Evolutionary conservation across 2,797 vertebrate species (phyloP).

Genomic region (Ptychobarbus kaznakovi): DNA sequence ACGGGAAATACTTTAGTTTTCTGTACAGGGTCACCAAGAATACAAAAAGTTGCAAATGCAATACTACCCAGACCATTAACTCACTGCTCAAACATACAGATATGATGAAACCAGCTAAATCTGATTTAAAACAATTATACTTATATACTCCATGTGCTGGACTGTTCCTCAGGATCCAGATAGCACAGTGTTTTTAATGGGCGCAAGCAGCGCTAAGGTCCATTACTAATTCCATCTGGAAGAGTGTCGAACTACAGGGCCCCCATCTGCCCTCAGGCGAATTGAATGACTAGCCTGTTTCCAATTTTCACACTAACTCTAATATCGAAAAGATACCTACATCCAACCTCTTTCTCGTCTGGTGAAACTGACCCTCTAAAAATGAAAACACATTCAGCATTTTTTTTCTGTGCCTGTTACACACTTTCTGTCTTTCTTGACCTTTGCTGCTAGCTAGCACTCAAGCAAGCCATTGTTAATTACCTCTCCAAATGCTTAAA

Average conservation of each 20-base stretch:
- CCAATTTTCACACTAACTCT: slow-evolving; percentile 58
- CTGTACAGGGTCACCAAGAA: background rate
- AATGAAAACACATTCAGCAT: slow-evolving; percentile 39
- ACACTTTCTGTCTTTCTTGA: slow-evolving; percentile 42
- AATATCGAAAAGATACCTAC: slow-evolving; percentile 54
- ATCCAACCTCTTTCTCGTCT: slow-evolving; percentile 20
- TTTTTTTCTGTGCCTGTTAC: slow-evolving; percentile 13
- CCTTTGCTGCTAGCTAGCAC: slow-evolving; percentile 43
- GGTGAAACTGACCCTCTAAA: slow-evolving; percentile 48
- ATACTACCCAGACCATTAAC: background rate
- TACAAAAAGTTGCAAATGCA: background rate
- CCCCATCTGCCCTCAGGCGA: slow-evolving; percentile 58
- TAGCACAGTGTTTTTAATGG: slow-evolving; percentile 45
- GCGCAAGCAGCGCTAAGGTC: slow-evolving; percentile 39
- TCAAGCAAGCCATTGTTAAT: slow-evolving; percentile 54
- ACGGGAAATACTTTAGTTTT: background rate
- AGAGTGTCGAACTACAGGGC: slow-evolving; percentile 47
- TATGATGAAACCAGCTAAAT: slow-evolving; percentile 27
- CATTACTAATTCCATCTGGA: slow-evolving; percentile 61
- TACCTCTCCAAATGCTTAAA: slow-evolving; percentile 51
- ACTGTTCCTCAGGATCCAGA: slow-evolving; percentile 22
- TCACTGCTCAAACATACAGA: background rate
- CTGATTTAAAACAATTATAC: background rate
- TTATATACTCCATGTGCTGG: background rate
- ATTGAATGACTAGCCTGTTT: slow-evolving; percentile 62